phyloP scores from a whole-genome alignment of 2,888 invertebrate species.

The Agonum fuliginosum region DNA sequence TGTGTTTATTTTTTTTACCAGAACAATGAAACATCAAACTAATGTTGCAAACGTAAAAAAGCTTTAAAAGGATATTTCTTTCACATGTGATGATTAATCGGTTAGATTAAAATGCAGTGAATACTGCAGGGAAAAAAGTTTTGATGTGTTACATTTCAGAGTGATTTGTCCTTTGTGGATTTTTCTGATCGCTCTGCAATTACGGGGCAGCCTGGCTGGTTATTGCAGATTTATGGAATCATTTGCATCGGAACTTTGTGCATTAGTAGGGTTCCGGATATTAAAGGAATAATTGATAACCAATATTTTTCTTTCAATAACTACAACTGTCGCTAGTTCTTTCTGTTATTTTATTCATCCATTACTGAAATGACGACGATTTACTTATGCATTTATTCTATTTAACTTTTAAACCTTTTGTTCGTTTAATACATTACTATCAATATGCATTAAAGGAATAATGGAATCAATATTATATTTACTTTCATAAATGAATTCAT shows the following conservation, averaged over 20 bases:
- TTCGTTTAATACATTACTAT: too few species aligned
- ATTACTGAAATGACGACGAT: neutral
- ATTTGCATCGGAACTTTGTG: constrained; percentile 22
- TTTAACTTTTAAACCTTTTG: neutral
- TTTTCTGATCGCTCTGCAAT: constrained; percentile 10
- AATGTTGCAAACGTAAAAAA: constrained; percentile 10
- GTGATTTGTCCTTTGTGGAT: constrained; percentile 15
- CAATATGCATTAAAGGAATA: too few species aligned
- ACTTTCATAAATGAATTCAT: too few species aligned
- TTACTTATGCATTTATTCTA: constrained; percentile 21
- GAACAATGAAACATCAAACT: constrained; percentile 35
- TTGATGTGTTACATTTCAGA: constrained; percentile 4
- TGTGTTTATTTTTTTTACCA: constrained; percentile 6
- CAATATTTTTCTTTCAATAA: neutral
- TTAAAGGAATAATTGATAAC: constrained; percentile 6
- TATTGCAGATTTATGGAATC: constrained; percentile 7
- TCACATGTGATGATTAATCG: constrained; percentile 35
- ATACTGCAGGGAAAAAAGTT: neutral
- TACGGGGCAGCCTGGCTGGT: too few species aligned
- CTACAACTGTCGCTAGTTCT: neutral
- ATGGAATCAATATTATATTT: too few species aligned
- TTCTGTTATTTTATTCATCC: constrained; percentile 3
- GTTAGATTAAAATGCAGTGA: constrained; percentile 34
- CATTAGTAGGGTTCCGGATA: constrained; percentile 10
- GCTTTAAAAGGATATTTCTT: constrained; percentile 10